A percentile compares a stretch with the other conserved stretches of the same genome.
Conservation (phyloP, 2,113 vertebrate species). For the Zapornia atra region DNA sequence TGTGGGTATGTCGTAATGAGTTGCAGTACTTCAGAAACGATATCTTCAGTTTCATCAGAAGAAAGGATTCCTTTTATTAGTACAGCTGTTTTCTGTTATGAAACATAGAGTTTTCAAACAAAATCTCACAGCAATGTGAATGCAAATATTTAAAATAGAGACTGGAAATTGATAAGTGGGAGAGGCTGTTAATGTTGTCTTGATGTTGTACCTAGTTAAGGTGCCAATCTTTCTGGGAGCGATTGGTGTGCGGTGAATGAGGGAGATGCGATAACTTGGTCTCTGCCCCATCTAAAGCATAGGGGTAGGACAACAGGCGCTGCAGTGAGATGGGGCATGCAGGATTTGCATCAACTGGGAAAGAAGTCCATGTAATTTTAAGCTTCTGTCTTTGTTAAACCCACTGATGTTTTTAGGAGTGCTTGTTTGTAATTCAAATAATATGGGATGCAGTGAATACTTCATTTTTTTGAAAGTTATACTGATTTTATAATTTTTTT, state of each 20-base stretch:
- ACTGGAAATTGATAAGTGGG: background rate
- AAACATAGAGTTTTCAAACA: background rate
- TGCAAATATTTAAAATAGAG: background rate
- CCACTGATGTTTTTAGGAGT: background rate
- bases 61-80: background rate
- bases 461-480: background rate
- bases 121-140: background rate
- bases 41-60: background rate
- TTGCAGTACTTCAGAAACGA: background rate
- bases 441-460: background rate
- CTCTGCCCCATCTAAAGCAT: background rate
- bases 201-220: background rate
- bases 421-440: background rate
- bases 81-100: background rate
- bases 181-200: background rate
- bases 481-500: background rate
- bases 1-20: accelerated
- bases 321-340: background rate
- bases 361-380: background rate
- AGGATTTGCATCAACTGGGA: background rate
- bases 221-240: background rate
- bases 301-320: background rate
- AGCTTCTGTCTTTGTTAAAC: background rate
- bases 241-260: background rate
- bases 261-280: background rate